Base-by-base conservation (phyloP, 2,888 invertebrate species). In the Leptogaster cylindrica region DNA sequence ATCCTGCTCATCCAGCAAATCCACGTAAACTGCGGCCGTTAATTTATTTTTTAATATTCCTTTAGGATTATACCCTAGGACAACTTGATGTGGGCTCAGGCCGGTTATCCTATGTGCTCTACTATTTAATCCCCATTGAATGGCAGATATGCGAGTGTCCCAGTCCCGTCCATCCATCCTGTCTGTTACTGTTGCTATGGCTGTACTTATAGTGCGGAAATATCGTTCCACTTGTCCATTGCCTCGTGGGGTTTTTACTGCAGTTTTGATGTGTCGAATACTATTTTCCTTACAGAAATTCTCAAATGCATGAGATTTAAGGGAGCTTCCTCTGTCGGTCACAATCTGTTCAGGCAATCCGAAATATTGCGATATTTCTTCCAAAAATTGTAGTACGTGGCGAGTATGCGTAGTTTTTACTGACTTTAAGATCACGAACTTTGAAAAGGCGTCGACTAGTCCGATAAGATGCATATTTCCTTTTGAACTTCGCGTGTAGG, bases 401-500 rank as follows among this genome's bases (percentile, higher is more conserved):
- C 31, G 65, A 14, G 68, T 33, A 4, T 58, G 52, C 2, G 69
- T 70, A 23, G 65, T 65, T 18, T 55, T 68, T 6, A 68, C 65
- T 31, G 69, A 64, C 16, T 66, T 58, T 7, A 68, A 50, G 7
- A 70, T 14, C 65, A 31, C 28, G 61, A n/a, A 39, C 14, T 39
- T 39, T 5, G 39, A 39, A 39, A 39, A 70, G 1, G 65, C 27
- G 23, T 68, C 70, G 12, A 69, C 23, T 3, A 70, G 58, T 10
- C 70, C 70, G 3, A 70, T 36, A 16, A 70, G 41, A 27, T 67
- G 36, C n/a, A 48, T 31, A 55, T 70, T 67, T 14, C 64, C 46
- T 1, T 58, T 67, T 41, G 65, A 72, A 16, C 74, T 75, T 3
- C 70, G 68, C n/a, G 75, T 73, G 63, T 75, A 76, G 3, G 76